Conservation (phyloP, 2,888 invertebrate genomes). For the Halictus quadricinctus region DNA sequence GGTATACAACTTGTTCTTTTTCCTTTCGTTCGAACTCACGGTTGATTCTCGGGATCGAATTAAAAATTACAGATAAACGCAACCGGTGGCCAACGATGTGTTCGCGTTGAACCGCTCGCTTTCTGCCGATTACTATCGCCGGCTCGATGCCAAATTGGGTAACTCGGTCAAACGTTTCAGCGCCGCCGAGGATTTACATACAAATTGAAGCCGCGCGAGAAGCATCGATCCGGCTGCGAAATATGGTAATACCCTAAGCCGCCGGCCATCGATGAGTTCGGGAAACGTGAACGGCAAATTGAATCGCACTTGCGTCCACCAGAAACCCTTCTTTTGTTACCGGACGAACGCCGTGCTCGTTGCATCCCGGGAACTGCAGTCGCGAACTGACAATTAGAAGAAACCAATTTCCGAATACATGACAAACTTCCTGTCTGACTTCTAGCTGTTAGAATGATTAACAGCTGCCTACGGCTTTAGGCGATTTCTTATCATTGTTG, state of each 20-base stretch:
- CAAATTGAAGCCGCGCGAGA: conserved; percentile 53
- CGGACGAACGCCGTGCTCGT: background rate
- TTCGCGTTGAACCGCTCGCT: background rate
- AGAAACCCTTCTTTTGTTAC: background rate
- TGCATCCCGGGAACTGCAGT: background rate
- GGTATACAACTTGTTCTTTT: background rate
- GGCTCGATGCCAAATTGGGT: conserved; percentile 50
- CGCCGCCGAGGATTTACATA: conserved; percentile 54
- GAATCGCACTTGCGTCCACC: conserved; percentile 22
- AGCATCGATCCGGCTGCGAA: conserved; percentile 39
- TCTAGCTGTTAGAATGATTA: too few species aligned
- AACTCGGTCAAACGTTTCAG: conserved; percentile 55
- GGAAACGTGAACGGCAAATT: conserved; percentile 51
- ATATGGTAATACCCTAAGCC: conserved; percentile 52
- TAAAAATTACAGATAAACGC: conserved; percentile 38
- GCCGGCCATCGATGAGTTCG: conserved; percentile 45
- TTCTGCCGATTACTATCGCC: conserved; percentile 41
- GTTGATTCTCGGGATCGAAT: background rate
- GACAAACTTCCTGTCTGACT: too few species aligned
- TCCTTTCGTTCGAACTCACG: background rate
- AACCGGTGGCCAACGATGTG: conserved; percentile 6
- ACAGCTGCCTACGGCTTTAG: too few species aligned
- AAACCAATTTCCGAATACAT: background rate
- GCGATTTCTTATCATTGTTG: too few species aligned
- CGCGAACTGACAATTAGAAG: background rate